phyloP scores from a whole-genome alignment of 2,797 vertebrate genomes.

The Thaleichthys pacificus region DNA sequence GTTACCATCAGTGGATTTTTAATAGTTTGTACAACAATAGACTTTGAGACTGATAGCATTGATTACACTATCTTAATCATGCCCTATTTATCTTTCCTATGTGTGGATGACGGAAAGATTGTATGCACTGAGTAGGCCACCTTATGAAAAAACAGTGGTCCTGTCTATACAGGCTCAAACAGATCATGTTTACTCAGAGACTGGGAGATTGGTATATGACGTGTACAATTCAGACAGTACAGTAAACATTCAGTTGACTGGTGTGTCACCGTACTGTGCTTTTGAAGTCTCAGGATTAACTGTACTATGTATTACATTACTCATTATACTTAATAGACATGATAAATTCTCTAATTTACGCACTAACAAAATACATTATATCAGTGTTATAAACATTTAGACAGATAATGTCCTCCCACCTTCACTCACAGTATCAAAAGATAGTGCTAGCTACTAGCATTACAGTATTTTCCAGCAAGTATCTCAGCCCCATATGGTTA shows the following conservation, averaged over 20 bases:
- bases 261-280: not conserved
- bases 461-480: not conserved
- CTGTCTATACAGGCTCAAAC: not conserved
- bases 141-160: not conserved
- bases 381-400: not conserved
- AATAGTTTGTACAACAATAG: not conserved
- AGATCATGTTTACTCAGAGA: not conserved
- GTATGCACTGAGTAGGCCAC: not conserved
- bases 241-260: not conserved
- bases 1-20: not conserved
- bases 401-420: not conserved
- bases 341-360: not conserved
- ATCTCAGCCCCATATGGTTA: conserved; percentile 36
- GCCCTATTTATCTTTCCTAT: not conserved
- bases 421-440: not conserved
- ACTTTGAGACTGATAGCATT: not conserved
- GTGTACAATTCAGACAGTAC: not conserved
- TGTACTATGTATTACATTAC: no score
- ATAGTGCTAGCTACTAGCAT: not conserved
- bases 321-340: not conserved
- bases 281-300: not conserved
- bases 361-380: not conserved
- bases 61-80: not conserved
- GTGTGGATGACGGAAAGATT: not conserved
- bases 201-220: not conserved